Base-by-base conservation (phyloP, 2,888 invertebrate genomes). In the Ethmia dodecea region DNA sequence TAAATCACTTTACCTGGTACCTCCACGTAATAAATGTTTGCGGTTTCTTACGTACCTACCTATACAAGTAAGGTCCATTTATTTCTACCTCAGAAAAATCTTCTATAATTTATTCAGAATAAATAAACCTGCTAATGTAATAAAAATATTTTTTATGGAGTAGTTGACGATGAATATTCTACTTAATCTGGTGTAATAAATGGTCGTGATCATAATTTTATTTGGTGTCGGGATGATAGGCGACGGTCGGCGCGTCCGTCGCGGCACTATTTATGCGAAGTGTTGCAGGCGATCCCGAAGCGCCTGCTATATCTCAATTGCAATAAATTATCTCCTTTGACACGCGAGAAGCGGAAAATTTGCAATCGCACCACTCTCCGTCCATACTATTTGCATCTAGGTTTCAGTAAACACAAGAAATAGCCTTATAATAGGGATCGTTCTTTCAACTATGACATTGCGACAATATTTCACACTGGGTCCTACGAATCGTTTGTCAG, bases 241-340 rank as follows among this genome's bases (percentile, higher is more conserved):
- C 61, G 58, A 61, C 57, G 60, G 54, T 45, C 53, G 51, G 55
- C 54, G 55, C 50, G 61, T 60, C 63, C 55, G 62, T 65, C 68
- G 65, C 58, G 49, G 38, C 53, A 48, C 65, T 75, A 77, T 79
- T 77, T 77, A 77, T 78, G 70, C 57, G 70, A 72, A 68, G 68
- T 73, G 71, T 72, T 66, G 60, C 55, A 45, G 52, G 56, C 60
- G 57, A 67, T 71, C 67, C 61, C 66, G 62, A 65, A 65, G 67
- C 69, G 70, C 64, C 62, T 66, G 63, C 67, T 69, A 64, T 73
- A 77, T 80, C 78, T 78, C 75, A 72, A 75, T 80, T 70, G 75
- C 71, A 71, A 79, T 80, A 79, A 77, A 78, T 80, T 71, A 75
- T 71, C 60, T 69, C 66, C 68, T 77, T 78, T 78, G 79, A 78